These are phyloP conservation scores for Fistularia tabacaria DNA, from an alignment of 2,797 vertebrate genomes.

Conservation along the genomic window DNA sequence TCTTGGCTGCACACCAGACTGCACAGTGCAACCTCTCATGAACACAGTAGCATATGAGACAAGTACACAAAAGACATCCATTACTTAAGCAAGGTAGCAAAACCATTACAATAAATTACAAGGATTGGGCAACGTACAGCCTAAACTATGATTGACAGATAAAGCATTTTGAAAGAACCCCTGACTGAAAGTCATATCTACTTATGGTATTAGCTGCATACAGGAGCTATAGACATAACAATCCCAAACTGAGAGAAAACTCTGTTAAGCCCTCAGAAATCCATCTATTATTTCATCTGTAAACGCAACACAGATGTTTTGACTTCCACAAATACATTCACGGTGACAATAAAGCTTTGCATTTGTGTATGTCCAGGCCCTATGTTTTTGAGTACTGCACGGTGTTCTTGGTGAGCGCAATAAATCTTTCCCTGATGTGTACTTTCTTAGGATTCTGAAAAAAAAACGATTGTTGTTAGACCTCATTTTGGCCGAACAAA, in stretches of 20 bases:
- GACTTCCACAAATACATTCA: conserved; percentile 69
- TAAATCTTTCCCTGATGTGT: conserved; percentile 58
- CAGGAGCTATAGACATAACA: conserved; percentile 20
- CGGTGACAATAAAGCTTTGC: conserved; percentile 73
- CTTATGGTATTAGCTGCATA: conserved; percentile 49
- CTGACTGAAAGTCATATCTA: conserved; percentile 38
- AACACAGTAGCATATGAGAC: conserved; percentile 82
- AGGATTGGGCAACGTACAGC: conserved; percentile 54
- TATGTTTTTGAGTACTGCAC: conserved; percentile 38
- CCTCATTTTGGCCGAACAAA: conserved; percentile 23
- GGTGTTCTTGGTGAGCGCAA: conserved; percentile 39
- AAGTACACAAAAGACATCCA: conserved; percentile 76
- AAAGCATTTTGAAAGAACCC: conserved; percentile 57
- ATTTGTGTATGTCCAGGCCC: conserved; percentile 46
- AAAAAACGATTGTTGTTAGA: conserved; percentile 28
- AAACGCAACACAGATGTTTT: conserved; percentile 20
- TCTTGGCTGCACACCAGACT: conserved; percentile 18
- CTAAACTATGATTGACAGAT: conserved; percentile 48
- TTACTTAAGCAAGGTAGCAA: conserved; percentile 73
- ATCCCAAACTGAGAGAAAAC: conserved; percentile 20
- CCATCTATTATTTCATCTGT: conserved; percentile 16
- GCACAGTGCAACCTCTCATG: conserved; percentile 22
- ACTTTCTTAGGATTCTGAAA: conserved; percentile 55
- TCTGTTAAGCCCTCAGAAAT: conserved; percentile 20
- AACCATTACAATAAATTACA: conserved; percentile 41